Evolutionary conservation across 2,113 vertebrate genomes (phyloP).

Genomic region (Tretioscincus oriximinensis): DNA sequence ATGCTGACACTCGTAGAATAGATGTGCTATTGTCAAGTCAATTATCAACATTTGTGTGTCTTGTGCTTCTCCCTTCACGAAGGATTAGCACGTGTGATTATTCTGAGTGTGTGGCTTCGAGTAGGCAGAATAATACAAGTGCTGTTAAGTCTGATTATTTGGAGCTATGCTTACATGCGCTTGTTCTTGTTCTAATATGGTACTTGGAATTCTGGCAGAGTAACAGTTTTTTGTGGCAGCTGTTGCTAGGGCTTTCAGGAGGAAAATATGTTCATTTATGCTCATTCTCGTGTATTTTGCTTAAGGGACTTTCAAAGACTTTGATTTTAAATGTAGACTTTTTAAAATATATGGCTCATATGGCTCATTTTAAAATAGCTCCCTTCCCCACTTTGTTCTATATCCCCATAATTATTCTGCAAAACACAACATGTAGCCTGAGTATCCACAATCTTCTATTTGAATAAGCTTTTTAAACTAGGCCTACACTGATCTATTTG

Average conservation of each 20-base stretch:
- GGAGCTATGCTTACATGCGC: slow-evolving; percentile 4
- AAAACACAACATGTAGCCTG: too few species aligned
- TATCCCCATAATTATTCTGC: too few species aligned
- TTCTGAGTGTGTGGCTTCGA: slow-evolving; percentile 51
- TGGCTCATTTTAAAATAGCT: neutral
- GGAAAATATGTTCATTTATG: neutral
- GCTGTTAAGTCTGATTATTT: slow-evolving; percentile 38
- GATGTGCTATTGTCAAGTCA: neutral
- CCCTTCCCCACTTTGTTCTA: neutral
- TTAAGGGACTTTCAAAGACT: neutral
- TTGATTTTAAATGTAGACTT: neutral
- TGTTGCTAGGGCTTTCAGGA: neutral
- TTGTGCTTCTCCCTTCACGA: neutral
- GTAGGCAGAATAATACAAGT: slow-evolving; percentile 53
- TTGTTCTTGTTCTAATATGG: slow-evolving; percentile 15
- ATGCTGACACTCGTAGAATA: slow-evolving; percentile 3
- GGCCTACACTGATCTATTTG: too few species aligned
- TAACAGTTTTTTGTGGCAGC: neutral
- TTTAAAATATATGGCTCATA: neutral
- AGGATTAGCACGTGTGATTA: slow-evolving; percentile 46
- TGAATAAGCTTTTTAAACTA: neutral
- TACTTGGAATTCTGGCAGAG: slow-evolving; percentile 5
- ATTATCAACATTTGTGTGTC: slow-evolving; percentile 7
- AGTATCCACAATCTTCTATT: too few species aligned
- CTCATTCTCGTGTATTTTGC: slow-evolving; percentile 4